Evolutionary conservation across 2,113 vertebrate species (phyloP), one percentile per base, ranked within the genome.

Genomic region (Saguinus midas): DNA sequence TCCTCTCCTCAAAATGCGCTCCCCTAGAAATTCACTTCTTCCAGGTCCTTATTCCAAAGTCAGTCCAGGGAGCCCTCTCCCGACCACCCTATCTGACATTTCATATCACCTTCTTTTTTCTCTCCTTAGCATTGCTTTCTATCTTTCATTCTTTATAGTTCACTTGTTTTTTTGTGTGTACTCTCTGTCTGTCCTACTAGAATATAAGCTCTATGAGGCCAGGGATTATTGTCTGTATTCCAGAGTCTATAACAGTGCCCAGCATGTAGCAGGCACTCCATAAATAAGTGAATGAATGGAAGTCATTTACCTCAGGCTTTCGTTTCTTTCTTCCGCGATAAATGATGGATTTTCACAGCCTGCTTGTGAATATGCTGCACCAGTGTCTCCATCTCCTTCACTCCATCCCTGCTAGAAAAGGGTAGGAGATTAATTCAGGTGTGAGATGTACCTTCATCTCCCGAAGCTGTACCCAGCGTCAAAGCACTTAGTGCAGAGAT

Each of bases 371-470:
- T 84, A 48, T 21, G n/a, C 27, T 82, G 0, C 13, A 6, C 27
- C 20, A 17, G 57, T 8, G 1, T 48, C 79, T 55, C 75, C 25
- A 10, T 72, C 13, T n/a, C 37, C 35, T 35, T 85, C 11, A 25
- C 16, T 5, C 48, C 3, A 1, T 32, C 57, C 70, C 70, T 45
- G 29, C 27, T 81, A 68, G 86, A 45, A 80, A 75, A 37, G 48
- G 61, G 37, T 12, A 12, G 29, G 17, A 4, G 58, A 45, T 40
- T n/a, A n/a, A 25, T 45, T 45, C 32, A 18, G 10, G 45, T 27
- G 4, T 68, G 83, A 20, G 5, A 20, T 17, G 1, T 1, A 4
- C 23, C 0, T 0, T 91, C 0, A 18, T 48, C 83, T 29, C 40
- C 66, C 70, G 37, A 55, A 66, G 55, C 50, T 0, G 0, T 27